Base-by-base conservation (phyloP, 2,797 vertebrate species). In the Heliangelus exortis region DNA sequence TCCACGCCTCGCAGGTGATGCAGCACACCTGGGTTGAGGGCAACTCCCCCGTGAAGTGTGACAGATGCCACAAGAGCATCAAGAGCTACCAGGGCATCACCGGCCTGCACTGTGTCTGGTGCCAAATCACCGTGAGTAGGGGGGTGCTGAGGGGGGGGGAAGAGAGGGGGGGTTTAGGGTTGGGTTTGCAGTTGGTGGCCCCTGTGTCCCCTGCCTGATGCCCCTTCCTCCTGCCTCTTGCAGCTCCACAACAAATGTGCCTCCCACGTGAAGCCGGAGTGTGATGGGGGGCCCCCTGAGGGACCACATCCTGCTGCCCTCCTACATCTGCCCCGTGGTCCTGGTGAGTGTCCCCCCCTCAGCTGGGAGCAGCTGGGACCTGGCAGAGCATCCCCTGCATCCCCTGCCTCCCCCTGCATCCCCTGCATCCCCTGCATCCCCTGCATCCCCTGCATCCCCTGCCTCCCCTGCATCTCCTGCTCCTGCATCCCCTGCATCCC, bases 1-100 rank as follows among this genome's bases (percentile, higher is more conserved):
- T 20, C 45, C 45, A 10, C 95, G 77, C 85, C 95, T 94, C 92
- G 87, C 97, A 99, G 99, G 98, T 98, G 96, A 99, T 99, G 99
- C 98, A 99, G 97, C 99, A 99, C 90, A 98, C 99, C 20, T 99
- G 99, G 99, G 98, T 99, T 23, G 99, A 99, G 97, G 99, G 99
- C 34, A 99, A 99, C 96, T 99, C 98, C 50, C 98, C 98, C 0
- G 98, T 98, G 82, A 99, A 99, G 96, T 99, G 99, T 6, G 99
- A 99, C 94, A 98, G 98, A 69, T 99, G 99, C 96, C 99, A 98
- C 97, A 98, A 99, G 91, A 99, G 98, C 98, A 99, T 99, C 98
- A 99, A 99, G 97, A 98, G 98, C 97, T 99, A 99, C 97, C 99
- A 99, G 98, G 98, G 99, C 84, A 98, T 99, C 95, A 99, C 98